These are phyloP conservation scores for Drosophila ustulata DNA, from an alignment of 2,888 invertebrate species.

Conservation along the genomic window DNA sequence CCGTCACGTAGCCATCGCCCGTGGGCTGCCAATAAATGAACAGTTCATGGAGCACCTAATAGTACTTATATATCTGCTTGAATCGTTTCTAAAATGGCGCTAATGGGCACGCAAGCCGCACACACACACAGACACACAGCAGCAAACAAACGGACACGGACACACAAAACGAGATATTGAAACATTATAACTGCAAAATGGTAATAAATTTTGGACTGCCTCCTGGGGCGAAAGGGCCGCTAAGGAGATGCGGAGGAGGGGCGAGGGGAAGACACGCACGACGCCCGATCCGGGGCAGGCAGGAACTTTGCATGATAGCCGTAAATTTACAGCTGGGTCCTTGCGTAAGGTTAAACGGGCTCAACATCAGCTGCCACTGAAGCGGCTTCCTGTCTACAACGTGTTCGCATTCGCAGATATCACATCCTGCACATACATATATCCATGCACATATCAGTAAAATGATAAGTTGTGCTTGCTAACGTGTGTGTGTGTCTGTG, in stretches of 20 bases:
- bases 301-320: slow-evolving; percentile 74
- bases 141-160: slow-evolving; percentile 20
- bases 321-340: slow-evolving; percentile 71
- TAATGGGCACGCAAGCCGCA: slow-evolving; percentile 67
- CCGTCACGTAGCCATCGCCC: slow-evolving; percentile 50
- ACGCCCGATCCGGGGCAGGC: slow-evolving; percentile 29
- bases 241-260: slow-evolving; percentile 31
- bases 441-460: slow-evolving; percentile 19
- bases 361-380: slow-evolving; percentile 69
- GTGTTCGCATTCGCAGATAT: slow-evolving; percentile 25
- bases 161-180: slow-evolving; percentile 67
- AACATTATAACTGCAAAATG: slow-evolving; percentile 80
- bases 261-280: background rate
- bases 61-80: slow-evolving; percentile 49
- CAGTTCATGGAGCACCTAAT: slow-evolving; percentile 45
- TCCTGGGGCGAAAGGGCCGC: slow-evolving; percentile 42
- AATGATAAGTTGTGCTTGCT: slow-evolving; percentile 66
- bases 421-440: slow-evolving; percentile 25
- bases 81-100: slow-evolving; percentile 75
- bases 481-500: slow-evolving; percentile 18
- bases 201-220: slow-evolving; percentile 74
- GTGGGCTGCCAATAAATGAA: slow-evolving; percentile 41
- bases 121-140: slow-evolving; percentile 23
- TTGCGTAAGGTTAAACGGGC: slow-evolving; percentile 75
- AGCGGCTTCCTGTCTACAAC: slow-evolving; percentile 68